Base-by-base conservation (phyloP, 2,888 invertebrate genomes). In the Mycalesis mineus region DNA sequence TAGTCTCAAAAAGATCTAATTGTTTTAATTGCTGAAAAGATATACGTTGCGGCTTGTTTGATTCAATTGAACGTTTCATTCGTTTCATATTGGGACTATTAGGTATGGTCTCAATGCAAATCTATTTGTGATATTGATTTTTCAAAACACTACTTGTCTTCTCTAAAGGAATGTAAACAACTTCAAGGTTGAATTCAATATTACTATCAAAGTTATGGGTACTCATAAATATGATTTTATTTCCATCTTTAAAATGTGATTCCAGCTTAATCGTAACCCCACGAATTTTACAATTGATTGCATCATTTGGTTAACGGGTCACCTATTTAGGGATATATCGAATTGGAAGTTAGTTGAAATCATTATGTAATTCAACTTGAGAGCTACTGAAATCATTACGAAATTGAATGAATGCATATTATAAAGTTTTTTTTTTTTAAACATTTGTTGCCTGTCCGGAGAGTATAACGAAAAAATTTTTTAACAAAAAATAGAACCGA, bases 81-180 rank as follows among this genome's bases (percentile, higher is more conserved):
- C 22, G 22, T 22, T 5, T 22, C 22, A 5, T 5, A 4, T 22
- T 22, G 3, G 5, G 22, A 22, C 22, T 22, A 4, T 22, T 22
- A n/a, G n/a, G 22, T 4, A 4, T 22, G 22, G 22, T 22, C 22
- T 22, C 22, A 22, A 22, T 5, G 22, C 22, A 22, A 22, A 22
- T n/a, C 28, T n/a, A 13, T 28, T 28, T 28, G 3, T 9, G 9
- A 29, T 45, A 29, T 45, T 31, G 31, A 47, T 47, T 31, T 28
- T 47, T 15, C 31, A 15, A 31, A 31, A 36, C 2, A 6, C 7
- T 36, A 15, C 31, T 11, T 13, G 9, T 15, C 31, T 31, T 47
- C 15, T 33, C 11, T 15, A 47, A 33, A 33, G 31, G 9, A 47
- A 47, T 47, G 33, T 47, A 47, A 47, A 47, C 47, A 47, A 33